These are phyloP conservation scores for Acrocephalus kingi DNA, from an alignment of 2,113 vertebrate species.

Conservation along the genomic window DNA sequence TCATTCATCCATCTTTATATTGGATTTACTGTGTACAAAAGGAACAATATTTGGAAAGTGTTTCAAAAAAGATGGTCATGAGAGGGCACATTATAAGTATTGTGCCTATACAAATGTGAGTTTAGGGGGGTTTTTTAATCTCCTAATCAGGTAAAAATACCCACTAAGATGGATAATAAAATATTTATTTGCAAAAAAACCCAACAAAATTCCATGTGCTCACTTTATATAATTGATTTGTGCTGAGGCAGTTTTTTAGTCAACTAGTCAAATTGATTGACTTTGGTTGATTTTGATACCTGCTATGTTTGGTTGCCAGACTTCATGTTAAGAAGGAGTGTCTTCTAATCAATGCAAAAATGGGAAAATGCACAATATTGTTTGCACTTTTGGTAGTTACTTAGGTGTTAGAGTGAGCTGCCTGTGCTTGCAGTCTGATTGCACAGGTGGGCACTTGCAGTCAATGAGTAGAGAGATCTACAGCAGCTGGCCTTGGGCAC, in stretches of 20 bases:
- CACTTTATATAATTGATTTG: neutral
- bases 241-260: neutral
- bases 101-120: neutral
- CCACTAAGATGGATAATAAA: neutral
- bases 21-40: neutral
- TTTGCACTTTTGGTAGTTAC: neutral
- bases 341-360: neutral
- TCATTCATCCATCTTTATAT: constrained; percentile 39
- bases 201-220: neutral
- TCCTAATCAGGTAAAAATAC: neutral
- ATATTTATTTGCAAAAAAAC: neutral
- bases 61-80: neutral
- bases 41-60: neutral
- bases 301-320: neutral
- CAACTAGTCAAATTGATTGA: neutral
- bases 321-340: neutral
- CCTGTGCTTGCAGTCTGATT: accelerated
- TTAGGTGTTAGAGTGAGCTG: neutral
- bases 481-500: neutral
- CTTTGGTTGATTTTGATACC: neutral
- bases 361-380: neutral
- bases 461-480: neutral
- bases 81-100: neutral
- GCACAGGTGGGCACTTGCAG: neutral
- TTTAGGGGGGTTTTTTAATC: accelerated